A percentile compares a stretch with the other conserved stretches of the same genome.
Conservation (phyloP, 2,888 invertebrate species). For the Cremastinae sp. region DNA sequence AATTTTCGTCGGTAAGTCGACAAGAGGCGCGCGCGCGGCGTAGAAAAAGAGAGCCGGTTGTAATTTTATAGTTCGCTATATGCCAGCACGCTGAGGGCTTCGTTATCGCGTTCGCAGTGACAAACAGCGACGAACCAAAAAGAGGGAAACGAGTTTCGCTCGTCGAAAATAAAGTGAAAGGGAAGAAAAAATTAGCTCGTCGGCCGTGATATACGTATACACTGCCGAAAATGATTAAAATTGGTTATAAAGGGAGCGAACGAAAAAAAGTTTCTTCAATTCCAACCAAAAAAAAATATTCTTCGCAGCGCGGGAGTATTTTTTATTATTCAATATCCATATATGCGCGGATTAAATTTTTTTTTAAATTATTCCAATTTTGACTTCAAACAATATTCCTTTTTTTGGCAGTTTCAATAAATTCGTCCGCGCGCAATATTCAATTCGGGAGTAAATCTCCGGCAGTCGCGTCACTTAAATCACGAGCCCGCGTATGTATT, state of each 20-base stretch:
- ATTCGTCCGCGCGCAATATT: no score
- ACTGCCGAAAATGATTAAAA: conserved; percentile 14
- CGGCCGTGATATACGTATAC: no score
- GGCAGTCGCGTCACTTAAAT: no score
- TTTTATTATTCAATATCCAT: no score
- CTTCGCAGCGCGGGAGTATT: no score
- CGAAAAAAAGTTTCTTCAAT: conserved; percentile 30
- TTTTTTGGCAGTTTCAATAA: no score
- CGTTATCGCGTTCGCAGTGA: conserved; percentile 32
- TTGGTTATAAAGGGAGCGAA: conserved; percentile 20
- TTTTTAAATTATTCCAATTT: no score
- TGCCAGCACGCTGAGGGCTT: conserved; percentile 4
- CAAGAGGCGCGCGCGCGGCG: background rate
- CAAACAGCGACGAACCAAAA: no score
- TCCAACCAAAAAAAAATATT: conserved; percentile 40
- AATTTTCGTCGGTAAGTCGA: conserved; percentile 16
- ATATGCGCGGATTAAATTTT: no score
- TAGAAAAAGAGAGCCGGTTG: conserved; percentile 3
- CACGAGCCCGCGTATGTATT: background rate
- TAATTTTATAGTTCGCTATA: conserved; percentile 31
- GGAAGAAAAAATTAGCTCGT: conserved; percentile 28
- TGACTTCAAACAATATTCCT: no score
- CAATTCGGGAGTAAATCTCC: background rate
- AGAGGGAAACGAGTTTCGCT: conserved; percentile 30
- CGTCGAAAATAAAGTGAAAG: conserved; percentile 50